Percentiles rank a stretch among this genome's conserved stretches.
These are phyloP conservation scores for Erethizon dorsatum DNA, from an alignment of 2,797 vertebrate species.

Conservation along the genomic window DNA sequence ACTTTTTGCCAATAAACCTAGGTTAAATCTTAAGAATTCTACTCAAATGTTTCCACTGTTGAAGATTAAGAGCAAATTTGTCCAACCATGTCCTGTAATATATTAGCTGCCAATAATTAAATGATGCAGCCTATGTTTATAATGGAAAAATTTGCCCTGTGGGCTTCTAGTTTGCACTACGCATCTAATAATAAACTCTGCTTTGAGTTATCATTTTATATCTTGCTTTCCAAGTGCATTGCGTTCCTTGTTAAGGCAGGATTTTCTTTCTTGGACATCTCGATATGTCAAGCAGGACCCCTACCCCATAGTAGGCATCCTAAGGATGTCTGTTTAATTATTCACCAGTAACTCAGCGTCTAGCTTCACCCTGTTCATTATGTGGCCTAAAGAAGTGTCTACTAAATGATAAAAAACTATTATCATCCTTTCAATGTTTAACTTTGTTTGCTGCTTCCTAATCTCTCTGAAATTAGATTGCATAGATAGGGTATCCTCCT, in stretches of 20 bases:
- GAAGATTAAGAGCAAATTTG: slow-evolving; percentile 37
- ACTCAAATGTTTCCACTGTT: slow-evolving; percentile 35
- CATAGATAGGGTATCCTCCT: slow-evolving; percentile 7
- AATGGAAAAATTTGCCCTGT: neutral
- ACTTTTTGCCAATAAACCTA: slow-evolving; percentile 43
- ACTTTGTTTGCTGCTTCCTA: slow-evolving; percentile 58
- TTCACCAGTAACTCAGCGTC: neutral
- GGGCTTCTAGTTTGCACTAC: neutral
- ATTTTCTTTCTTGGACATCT: neutral
- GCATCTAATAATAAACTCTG: neutral
- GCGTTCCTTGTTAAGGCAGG: neutral
- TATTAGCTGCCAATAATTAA: slow-evolving; percentile 17
- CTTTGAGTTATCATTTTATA: slow-evolving; percentile 19
- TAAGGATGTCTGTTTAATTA: neutral
- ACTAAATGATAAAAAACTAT: slow-evolving; percentile 10
- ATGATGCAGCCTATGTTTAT: neutral
- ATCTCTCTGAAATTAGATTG: slow-evolving; percentile 66
- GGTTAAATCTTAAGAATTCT: slow-evolving; percentile 59
- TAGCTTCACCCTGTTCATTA: neutral
- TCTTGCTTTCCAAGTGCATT: neutral
- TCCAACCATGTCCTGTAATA: neutral
- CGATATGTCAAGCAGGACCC: neutral
- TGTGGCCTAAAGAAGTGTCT: neutral
- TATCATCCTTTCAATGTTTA: slow-evolving; percentile 64
- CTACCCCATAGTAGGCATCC: neutral